phyloP scores from a whole-genome alignment of 2,888 invertebrate species.

The Spilosoma lubricipeda region DNA sequence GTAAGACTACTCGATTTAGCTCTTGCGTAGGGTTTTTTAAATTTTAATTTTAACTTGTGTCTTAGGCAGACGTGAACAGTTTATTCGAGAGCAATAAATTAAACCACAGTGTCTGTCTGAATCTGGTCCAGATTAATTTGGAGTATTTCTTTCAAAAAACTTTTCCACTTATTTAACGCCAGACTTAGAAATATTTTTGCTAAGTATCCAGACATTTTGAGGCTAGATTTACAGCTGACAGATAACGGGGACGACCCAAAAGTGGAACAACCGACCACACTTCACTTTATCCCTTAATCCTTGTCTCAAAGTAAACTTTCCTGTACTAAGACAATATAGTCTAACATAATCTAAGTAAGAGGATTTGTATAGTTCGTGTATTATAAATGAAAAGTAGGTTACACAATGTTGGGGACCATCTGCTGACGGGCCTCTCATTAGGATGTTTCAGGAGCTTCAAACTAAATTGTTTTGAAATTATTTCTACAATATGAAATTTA shows the following conservation, averaged over 20 bases:
- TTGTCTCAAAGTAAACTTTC: conserved; percentile 34
- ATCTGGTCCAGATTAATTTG: conserved; percentile 10
- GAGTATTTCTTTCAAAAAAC: conserved; percentile 11
- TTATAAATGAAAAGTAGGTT: not conserved
- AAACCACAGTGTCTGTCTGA: not conserved
- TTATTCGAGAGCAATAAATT: conserved; percentile 11
- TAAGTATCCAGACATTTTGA: conserved; percentile 18
- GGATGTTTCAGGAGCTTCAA: not conserved
- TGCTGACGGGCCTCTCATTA: not conserved
- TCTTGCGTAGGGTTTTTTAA: no score
- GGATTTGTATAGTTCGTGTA: conserved; percentile 21
- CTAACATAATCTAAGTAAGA: conserved; percentile 26
- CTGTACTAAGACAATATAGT: conserved; percentile 27
- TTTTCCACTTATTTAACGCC: conserved; percentile 17
- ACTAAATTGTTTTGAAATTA: not conserved
- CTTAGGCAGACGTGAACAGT: not conserved
- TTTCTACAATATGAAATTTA: not conserved
- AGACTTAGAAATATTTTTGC: conserved; percentile 11
- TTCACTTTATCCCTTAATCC: conserved; percentile 41
- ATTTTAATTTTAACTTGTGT: no score
- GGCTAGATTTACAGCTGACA: conserved; percentile 35
- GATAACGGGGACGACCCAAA: conserved; percentile 29
- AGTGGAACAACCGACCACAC: conserved; percentile 38
- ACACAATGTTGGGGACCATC: not conserved
- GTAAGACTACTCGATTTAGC: no score